These are phyloP conservation scores for Xanthorhoe spadicearia DNA, from an alignment of 2,888 invertebrate genomes.

Conservation along the genomic window DNA sequence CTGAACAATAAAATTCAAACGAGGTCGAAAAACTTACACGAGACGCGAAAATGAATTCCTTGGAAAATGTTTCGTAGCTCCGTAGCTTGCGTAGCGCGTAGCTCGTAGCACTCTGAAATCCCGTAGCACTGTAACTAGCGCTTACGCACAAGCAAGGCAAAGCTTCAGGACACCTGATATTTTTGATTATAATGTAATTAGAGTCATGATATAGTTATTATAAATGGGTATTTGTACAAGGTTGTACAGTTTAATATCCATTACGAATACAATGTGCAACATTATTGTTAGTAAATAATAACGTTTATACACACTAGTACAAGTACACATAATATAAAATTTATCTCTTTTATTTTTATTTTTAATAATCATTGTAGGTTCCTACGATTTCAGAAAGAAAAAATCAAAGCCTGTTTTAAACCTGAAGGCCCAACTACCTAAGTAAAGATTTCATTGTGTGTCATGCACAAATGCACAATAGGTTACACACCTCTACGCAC, in stretches of 20 bases:
- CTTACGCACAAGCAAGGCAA: conserved; percentile 12
- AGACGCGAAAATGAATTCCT: neutral
- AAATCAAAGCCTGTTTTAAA: neutral
- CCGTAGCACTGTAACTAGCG: conserved; percentile 15
- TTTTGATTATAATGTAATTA: too few species aligned
- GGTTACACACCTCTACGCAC: too few species aligned
- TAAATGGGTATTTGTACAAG: too few species aligned
- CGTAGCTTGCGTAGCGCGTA: conserved; percentile 23
- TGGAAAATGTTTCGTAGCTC: conserved; percentile 20
- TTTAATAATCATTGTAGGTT: neutral
- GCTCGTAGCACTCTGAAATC: conserved; percentile 23
- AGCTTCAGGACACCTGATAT: conserved; percentile 1
- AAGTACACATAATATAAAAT: too few species aligned
- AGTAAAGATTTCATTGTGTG: too few species aligned
- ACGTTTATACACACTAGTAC: too few species aligned
- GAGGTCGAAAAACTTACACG: conserved; percentile 13
- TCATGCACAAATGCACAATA: too few species aligned
- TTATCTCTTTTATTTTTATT: too few species aligned
- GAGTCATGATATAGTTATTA: too few species aligned
- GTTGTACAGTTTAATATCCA: too few species aligned
- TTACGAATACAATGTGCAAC: too few species aligned
- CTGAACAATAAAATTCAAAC: conserved; percentile 22
- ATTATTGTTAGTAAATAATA: too few species aligned
- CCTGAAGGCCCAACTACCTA: neutral
- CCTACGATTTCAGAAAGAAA: neutral